A percentile compares a stretch with the other conserved stretches of the same genome.
These are phyloP conservation scores for Anisognathus igniventris DNA, from an alignment of 2,797 vertebrate genomes.

Conservation along the genomic window DNA sequence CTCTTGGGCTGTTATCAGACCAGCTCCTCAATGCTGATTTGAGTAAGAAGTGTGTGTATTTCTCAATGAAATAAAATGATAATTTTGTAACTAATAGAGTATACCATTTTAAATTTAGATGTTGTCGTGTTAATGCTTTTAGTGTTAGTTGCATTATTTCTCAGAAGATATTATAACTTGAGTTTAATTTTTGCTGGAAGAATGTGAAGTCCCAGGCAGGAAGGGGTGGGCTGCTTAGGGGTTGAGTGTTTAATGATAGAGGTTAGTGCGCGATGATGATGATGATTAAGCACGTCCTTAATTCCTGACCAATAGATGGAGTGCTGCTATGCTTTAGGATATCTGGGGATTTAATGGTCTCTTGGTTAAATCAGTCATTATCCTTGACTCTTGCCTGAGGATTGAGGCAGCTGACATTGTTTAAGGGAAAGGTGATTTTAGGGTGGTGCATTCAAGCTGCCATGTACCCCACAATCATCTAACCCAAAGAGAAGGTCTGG, in stretches of 20 bases:
- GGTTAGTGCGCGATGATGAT: neutral
- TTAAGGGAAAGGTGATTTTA: neutral
- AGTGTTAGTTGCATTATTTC: neutral
- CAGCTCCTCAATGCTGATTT: neutral
- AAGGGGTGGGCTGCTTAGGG: neutral
- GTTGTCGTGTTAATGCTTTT: accelerated
- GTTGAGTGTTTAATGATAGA: neutral
- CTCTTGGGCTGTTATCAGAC: accelerated
- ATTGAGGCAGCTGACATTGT: neutral
- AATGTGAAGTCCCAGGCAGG: neutral
- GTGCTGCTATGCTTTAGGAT: constrained; percentile 13
- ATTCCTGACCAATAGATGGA: constrained; percentile 46
- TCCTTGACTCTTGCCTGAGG: constrained; percentile 19
- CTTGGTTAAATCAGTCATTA: constrained; percentile 40
- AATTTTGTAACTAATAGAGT: neutral
- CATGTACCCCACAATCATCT: accelerated
- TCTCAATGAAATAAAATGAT: neutral
- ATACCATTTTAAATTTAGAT: neutral
- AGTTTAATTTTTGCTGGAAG: neutral
- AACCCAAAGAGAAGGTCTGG: neutral
- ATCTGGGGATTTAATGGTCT: constrained; percentile 25
- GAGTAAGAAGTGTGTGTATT: neutral
- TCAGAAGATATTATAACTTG: neutral
- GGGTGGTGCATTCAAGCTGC: neutral
- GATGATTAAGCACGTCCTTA: neutral